phyloP scores from a whole-genome alignment of 2,888 invertebrate species.

The Crematogaster levior region DNA sequence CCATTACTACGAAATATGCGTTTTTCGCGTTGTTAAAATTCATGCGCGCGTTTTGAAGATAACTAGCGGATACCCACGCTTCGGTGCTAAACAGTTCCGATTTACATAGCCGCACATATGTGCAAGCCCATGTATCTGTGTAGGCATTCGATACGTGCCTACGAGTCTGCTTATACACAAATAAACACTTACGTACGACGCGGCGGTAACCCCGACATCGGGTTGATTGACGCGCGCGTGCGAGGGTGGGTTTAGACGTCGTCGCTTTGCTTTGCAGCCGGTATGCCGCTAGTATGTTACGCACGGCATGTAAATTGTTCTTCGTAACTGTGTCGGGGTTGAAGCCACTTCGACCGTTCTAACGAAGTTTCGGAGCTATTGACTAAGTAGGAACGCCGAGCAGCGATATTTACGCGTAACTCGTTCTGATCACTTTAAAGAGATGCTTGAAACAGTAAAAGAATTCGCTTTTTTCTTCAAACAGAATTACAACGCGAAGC shows the following conservation, averaged over 20 bases:
- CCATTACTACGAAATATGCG: neutral
- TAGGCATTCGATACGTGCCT: conserved; percentile 13
- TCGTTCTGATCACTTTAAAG: conserved; percentile 12
- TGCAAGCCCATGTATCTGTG: neutral
- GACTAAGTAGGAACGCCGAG: conserved; percentile 56
- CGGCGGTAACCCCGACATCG: conserved; percentile 29
- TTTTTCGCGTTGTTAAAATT: neutral
- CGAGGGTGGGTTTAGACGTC: conserved; percentile 62
- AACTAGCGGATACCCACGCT: neutral
- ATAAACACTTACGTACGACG: conserved; percentile 45
- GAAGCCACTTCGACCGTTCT: conserved; percentile 74
- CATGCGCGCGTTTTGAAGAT: neutral
- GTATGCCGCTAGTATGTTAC: conserved; percentile 68
- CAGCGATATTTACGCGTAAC: conserved; percentile 36
- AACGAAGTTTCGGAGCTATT: conserved; percentile 74
- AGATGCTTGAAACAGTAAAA: neutral
- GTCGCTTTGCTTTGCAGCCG: conserved; percentile 65
- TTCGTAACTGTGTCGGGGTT: conserved; percentile 75
- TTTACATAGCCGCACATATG: conserved; percentile 26
- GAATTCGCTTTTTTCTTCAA: neutral
- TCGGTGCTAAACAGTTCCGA: neutral
- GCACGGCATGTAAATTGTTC: conserved; percentile 77
- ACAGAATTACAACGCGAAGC: neutral
- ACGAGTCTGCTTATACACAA: conserved; percentile 31
- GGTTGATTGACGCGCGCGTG: conserved; percentile 70